phyloP scores from a whole-genome alignment of 2,888 invertebrate genomes.

The Rosalia funebris region DNA sequence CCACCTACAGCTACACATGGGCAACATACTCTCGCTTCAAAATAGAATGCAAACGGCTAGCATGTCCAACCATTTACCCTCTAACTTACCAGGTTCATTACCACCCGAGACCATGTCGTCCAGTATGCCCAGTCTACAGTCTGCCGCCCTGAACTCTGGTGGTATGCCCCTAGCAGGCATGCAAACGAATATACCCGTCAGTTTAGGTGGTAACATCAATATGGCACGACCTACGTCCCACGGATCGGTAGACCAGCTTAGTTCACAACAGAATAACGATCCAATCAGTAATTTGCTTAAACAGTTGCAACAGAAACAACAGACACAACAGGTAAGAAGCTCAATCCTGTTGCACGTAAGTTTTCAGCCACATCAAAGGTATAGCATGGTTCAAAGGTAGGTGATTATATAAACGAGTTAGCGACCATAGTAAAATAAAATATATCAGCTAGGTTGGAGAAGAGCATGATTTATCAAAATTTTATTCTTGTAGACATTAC shows the following conservation, averaged over 20 bases:
- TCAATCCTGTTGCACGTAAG: too few relatives aligned
- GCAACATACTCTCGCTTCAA: slow-evolving; percentile 63
- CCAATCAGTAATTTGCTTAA: slow-evolving; percentile 66
- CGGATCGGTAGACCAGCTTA: slow-evolving; percentile 47
- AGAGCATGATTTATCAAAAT: too few relatives aligned
- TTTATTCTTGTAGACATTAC: too few relatives aligned
- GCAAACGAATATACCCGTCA: slow-evolving; percentile 40
- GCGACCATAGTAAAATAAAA: too few relatives aligned
- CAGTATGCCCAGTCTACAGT: slow-evolving; percentile 44
- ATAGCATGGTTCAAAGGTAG: too few relatives aligned
- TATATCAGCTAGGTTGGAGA: too few relatives aligned
- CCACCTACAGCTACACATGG: slow-evolving; percentile 66
- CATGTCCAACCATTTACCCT: slow-evolving; percentile 44
- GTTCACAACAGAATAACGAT: slow-evolving; percentile 60
- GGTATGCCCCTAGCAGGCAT: slow-evolving; percentile 42
- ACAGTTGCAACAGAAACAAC: slow-evolving; percentile 62
- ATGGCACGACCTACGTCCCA: slow-evolving; percentile 49
- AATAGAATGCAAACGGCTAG: slow-evolving; percentile 52
- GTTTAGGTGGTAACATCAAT: slow-evolving; percentile 42
- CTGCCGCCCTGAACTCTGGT: slow-evolving; percentile 31
- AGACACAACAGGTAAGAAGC: slow-evolving; percentile 48
- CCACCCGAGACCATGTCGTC: slow-evolving; percentile 46
- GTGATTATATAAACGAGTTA: too few relatives aligned
- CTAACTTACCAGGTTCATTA: slow-evolving; percentile 40
- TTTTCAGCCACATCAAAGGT: too few relatives aligned